These are phyloP conservation scores for Lithobates sylvaticus DNA, from an alignment of 2,797 vertebrate genomes.

Conservation along the genomic window DNA sequence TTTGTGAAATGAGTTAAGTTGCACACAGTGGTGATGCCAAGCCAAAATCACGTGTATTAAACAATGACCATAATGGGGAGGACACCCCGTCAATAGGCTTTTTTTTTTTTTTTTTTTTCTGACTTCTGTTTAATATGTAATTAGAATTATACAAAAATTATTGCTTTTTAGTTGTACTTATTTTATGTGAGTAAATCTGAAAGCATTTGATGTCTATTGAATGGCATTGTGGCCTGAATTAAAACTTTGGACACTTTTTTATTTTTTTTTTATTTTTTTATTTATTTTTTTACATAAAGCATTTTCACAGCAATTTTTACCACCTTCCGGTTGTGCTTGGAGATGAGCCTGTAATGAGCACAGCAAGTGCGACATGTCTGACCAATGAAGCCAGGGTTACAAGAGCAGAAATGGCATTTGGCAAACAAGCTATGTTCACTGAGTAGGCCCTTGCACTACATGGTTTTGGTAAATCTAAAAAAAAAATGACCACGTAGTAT, in stretches of 20 bases:
- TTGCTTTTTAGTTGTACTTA: background rate
- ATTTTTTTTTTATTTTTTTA: too few relatives aligned
- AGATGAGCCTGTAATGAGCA: too few relatives aligned
- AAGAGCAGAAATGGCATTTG: too few relatives aligned
- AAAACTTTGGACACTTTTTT: background rate
- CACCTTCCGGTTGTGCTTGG: too few relatives aligned
- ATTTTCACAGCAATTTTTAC: too few relatives aligned
- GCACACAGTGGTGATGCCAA: background rate
- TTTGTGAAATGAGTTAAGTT: background rate
- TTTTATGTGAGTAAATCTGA: background rate
- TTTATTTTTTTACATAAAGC: too few relatives aligned
- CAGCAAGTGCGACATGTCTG: too few relatives aligned
- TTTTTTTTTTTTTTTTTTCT: conserved; percentile 40
- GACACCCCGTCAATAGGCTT: conserved; percentile 26
- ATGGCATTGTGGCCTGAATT: background rate
- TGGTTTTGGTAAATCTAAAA: too few relatives aligned
- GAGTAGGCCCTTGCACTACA: too few relatives aligned
- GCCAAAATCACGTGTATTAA: conserved; percentile 33
- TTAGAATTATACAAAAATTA: background rate
- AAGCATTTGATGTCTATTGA: background rate
- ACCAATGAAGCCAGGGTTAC: too few relatives aligned
- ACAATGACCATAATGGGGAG: background rate
- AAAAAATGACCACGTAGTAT: too few relatives aligned
- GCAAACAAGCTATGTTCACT: too few relatives aligned
- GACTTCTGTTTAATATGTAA: conserved; percentile 3